Conservation (phyloP, 2,888 invertebrate species). For the Syrphus vitripennis region DNA sequence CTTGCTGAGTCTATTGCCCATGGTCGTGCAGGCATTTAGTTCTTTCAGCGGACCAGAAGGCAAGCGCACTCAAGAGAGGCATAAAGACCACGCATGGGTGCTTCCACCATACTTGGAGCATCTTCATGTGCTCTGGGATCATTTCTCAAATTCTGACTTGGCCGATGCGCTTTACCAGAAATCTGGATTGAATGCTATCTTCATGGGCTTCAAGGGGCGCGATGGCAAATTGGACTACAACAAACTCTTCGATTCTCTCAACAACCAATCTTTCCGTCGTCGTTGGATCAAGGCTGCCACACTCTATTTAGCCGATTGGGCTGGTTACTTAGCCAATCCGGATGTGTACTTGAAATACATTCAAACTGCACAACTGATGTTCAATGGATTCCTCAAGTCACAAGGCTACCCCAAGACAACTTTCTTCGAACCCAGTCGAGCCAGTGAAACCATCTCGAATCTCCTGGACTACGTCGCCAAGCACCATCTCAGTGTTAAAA, state of each 20-base stretch:
- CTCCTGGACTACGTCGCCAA: conserved; percentile 87
- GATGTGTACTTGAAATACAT: conserved; percentile 89
- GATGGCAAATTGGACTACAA: conserved; percentile 88
- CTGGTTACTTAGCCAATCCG: conserved; percentile 89
- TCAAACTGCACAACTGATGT: conserved; percentile 86
- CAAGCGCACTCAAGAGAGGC: conserved; percentile 83
- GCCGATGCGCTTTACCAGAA: conserved; percentile 88
- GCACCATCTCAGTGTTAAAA: conserved; percentile 86
- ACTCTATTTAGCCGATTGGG: conserved; percentile 88
- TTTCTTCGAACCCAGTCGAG: conserved; percentile 86
- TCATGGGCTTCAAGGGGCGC: conserved; percentile 86
- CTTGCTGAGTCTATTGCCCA: conserved; percentile 84
- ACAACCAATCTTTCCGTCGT: conserved; percentile 90
- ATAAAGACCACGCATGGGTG: conserved; percentile 87
- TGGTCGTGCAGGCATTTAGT: conserved; percentile 85
- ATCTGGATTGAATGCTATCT: conserved; percentile 86
- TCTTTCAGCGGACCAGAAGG: conserved; percentile 85
- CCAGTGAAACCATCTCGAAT: conserved; percentile 87
- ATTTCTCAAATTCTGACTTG: conserved; percentile 89
- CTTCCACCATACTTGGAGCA: conserved; percentile 88
- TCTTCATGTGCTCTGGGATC: conserved; percentile 89
- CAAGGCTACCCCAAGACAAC: conserved; percentile 89
- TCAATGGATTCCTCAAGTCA: conserved; percentile 88
- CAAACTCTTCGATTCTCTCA: conserved; percentile 88
- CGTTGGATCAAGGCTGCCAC: conserved; percentile 91